Base-by-base conservation (phyloP, 1,140 invertebrate species). In the Heliconius nattereri region DNA sequence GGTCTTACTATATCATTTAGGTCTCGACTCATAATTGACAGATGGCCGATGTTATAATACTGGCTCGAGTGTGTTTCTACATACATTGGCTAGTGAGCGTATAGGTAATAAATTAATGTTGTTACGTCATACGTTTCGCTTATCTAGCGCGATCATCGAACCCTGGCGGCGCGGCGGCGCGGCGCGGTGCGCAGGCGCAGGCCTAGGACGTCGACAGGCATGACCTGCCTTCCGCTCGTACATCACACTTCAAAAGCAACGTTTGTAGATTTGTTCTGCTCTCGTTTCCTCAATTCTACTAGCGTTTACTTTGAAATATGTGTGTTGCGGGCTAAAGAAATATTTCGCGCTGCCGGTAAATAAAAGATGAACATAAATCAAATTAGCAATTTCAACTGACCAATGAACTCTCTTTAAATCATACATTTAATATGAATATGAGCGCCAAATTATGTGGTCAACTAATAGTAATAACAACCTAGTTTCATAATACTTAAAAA, bases 131-230 rank as follows among this genome's bases (percentile, higher is more conserved):
- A 54, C 35, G 71, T 73, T 78, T 66, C 77, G 54, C 77, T 66
- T 78, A 78, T 78, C 77, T 78, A 40, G 77, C 77, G 77, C 77
- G 77, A 78, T 66, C 77, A 71, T 78, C 52, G 49, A 78, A 71
- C 76, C 71, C 71, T 32, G 54, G 23, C 26, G 60, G 60, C 60
- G 23, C 26, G 60, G 60, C 60, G 26, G 23, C 60, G 23, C 3
- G 23, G 9, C 9, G 60, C 11, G 11, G 60, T 66, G 60, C 60
- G 60, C 60, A 29, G 23, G 60, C 29, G 32, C 60, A 66, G 54
- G 20, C 32, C 32, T 40, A 40, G 75, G 60, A 76, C 75, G n/a
- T 45, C 54, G 32, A 76, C 23, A 32, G 57, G 20, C 60, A 60
- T 37, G 75, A 45, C 75, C 75, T 71, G 23, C 32, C 75, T 76